Evolutionary conservation across 2,113 vertebrate species (phyloP), one percentile per base, ranked within the genome.

Genomic region (Lampris incognitus): DNA sequence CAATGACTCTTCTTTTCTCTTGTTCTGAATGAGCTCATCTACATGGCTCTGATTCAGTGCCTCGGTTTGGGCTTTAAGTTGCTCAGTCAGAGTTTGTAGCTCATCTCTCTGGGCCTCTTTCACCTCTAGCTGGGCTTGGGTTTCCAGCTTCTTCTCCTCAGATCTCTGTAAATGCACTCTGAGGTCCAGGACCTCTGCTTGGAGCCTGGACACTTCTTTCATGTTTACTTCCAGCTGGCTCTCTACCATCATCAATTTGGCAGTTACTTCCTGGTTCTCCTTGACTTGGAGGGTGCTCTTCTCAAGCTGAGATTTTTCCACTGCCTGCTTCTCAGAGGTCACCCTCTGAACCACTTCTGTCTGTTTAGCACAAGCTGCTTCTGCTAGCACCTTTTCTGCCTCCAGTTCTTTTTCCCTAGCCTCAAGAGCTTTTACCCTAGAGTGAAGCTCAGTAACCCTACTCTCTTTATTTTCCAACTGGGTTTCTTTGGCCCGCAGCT

Each of bases 61-160:
- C 76, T 97, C 95, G 0, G 41, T 92, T 74, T 96, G 95, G 49
- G 92, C 92, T 85, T 97, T 95, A 52, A 98, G 94, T 50, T 95
- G 93, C 87, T 96, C 94, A 1, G 94, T 94, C 24, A 97, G 88
- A 0, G 2, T 86, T 81, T 91, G 93, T 55, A 97, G 94, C 80
- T 98, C 96, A 6, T 82, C 74, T 78, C 94, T 82, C 69, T 92
- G 87, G 4, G 86, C 79, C 62, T 93, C 92, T 0, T 88, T 77
- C 48, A 95, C 78, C 1, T 91, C 88, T 76, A 98, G 86, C 73
- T 95, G 95, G 67, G 89, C 87, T 90, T 95, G 93, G 2, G 87
- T 79, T 80, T 90, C 95, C 6, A 95, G 87, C 39, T 78, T 94
- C 63, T 95, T 94, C 49, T 92, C 93, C 54, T 90, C 65, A 5